phyloP scores from a whole-genome alignment of 2,888 invertebrate genomes.

The Oscheius sp. region DNA sequence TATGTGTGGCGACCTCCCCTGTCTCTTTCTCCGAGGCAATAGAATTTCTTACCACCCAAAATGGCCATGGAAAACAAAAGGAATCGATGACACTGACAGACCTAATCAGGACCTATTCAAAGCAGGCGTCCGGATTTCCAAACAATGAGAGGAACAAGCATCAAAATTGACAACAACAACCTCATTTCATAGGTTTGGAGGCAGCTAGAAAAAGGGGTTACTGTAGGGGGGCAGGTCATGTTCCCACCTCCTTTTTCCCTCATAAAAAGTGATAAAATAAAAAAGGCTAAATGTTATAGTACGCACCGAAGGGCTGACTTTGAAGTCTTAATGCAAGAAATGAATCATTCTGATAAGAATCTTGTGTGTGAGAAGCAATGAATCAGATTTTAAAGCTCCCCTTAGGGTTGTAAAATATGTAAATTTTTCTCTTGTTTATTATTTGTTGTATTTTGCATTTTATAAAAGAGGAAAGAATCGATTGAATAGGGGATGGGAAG shows the following conservation, averaged over 20 bases:
- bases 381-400: conserved; percentile 22
- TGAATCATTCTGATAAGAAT: conserved; percentile 16
- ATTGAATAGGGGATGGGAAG: conserved; percentile 20
- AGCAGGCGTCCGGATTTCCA: conserved; percentile 31
- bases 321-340: neutral
- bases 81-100: conserved; percentile 33
- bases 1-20: neutral
- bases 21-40: neutral
- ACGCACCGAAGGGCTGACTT: neutral
- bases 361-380: conserved; percentile 7
- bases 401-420: conserved; percentile 3
- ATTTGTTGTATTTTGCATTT: too few relatives aligned
- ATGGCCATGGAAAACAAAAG: conserved; percentile 25
- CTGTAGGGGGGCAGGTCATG: neutral
- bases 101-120: conserved; percentile 35
- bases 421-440: neutral
- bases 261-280: neutral
- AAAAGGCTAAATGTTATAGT: conserved; percentile 1
- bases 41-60: conserved; percentile 23
- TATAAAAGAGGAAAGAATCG: conserved; percentile 11
- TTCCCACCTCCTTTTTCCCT: too few relatives aligned
- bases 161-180: conserved; percentile 9
- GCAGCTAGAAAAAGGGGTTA: neutral
- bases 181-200: neutral
- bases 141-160: conserved; percentile 19